phyloP scores from a whole-genome alignment of 2,888 invertebrate species.

The Macrophya alboannulata region DNA sequence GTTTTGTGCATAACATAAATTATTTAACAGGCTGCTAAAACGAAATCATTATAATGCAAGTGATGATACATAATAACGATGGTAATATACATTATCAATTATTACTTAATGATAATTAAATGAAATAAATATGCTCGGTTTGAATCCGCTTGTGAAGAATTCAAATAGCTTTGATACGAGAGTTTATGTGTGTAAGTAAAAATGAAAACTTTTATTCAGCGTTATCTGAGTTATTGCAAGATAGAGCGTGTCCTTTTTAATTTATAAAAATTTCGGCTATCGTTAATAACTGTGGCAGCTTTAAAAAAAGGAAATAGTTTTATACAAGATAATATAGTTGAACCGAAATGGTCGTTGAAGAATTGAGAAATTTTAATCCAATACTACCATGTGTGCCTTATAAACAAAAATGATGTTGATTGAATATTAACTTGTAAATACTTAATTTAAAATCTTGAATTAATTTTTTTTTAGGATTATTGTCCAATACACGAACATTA shows the following conservation, averaged over 20 bases:
- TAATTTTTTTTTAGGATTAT: slow-evolving; percentile 13
- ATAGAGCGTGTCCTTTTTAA: slow-evolving; percentile 1
- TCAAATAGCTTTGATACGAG: neutral
- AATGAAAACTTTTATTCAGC: neutral
- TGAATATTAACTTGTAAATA: slow-evolving; percentile 50
- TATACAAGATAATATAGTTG: slow-evolving; percentile 36
- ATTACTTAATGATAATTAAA: neutral
- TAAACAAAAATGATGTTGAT: slow-evolving; percentile 27
- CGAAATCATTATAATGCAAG: slow-evolving; percentile 3
- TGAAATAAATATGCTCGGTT: neutral
- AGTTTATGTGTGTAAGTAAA: neutral
- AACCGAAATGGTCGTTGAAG: slow-evolving; percentile 10
- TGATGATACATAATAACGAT: slow-evolving; percentile 22
- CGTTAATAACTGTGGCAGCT: neutral
- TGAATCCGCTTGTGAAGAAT: neutral
- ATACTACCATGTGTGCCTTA: slow-evolving; percentile 49
- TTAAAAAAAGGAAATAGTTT: slow-evolving; percentile 16
- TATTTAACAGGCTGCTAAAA: slow-evolving; percentile 34
- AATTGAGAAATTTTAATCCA: slow-evolving; percentile 16
- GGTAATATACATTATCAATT: slow-evolving; percentile 7
- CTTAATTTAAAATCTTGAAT: slow-evolving; percentile 34
- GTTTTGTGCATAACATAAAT: neutral
- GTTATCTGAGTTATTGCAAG: slow-evolving; percentile 24
- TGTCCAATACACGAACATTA: slow-evolving; percentile 15
- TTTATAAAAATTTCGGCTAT: slow-evolving; percentile 23